Base-by-base conservation (phyloP, 2,797 vertebrate genomes). In the Myotis vivesi region DNA sequence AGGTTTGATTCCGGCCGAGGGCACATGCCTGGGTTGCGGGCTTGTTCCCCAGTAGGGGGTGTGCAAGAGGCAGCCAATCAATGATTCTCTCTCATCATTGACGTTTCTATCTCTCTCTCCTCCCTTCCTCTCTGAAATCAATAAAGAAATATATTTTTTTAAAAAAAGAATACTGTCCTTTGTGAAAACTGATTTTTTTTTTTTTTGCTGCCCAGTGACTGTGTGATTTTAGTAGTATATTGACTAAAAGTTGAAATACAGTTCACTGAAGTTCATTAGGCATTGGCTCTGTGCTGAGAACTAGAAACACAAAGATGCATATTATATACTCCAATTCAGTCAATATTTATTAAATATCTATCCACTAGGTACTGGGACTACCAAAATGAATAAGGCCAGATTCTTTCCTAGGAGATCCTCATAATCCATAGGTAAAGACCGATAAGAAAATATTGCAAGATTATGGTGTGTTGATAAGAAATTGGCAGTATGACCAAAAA, bases 91-190 rank as follows among this genome's bases (percentile, higher is more conserved):
- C n/a, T n/a, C n/a, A n/a, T n/a, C n/a, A n/a, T n/a, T n/a, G n/a
- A n/a, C n/a, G n/a, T n/a, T n/a, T n/a, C n/a, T n/a, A n/a, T n/a
- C n/a, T n/a, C n/a, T n/a, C n/a, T n/a, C n/a, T n/a, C n/a, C n/a
- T n/a, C n/a, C n/a, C n/a, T n/a, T n/a, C n/a, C n/a, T n/a, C n/a
- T n/a, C n/a, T n/a, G n/a, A n/a, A n/a, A n/a, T n/a, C n/a, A n/a
- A n/a, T n/a, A n/a, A n/a, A n/a, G n/a, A n/a, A n/a, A n/a, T n/a
- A n/a, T n/a, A n/a, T n/a, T n/a, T n/a, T n/a, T n/a, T n/a, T n/a
- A n/a, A n/a, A 92, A 80, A 85, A 86, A 83, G 69, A 75, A 46
- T 77, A 82, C n/a, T 57, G 5, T 72, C 46, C 23, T 88, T 84
- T 68, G 19, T 94, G 57, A 66, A 89, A 92, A 86, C 59, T 13